Base-by-base conservation (phyloP, 2,797 vertebrate species). In the Hippoglossus hippoglossus region DNA sequence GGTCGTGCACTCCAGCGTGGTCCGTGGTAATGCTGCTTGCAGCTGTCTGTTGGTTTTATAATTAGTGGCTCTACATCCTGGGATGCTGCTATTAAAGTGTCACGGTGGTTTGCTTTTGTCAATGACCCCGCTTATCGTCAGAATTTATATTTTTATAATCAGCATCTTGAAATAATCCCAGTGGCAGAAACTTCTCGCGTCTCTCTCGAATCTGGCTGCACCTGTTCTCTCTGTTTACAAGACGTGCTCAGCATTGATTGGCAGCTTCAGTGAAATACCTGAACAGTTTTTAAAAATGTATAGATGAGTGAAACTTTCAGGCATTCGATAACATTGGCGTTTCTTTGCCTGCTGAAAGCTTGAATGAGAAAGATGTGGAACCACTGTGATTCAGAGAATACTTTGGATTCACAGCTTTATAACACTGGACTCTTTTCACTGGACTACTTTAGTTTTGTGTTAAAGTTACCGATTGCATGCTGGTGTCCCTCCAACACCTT, bases 371-470 rank as follows among this genome's bases (percentile, higher is more conserved):
- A 22, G 31, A 67, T 4, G 0, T 24, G 46, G 15, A 15, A 24
- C 15, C 41, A 28, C 19, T 19, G 28, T 39, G 15, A 8, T 19
- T 46, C 44, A 66, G 54, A 63, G 53, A 63, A 51, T 36, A 61
- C 59, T 67, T 80, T 41, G 21, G n/a, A 79, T 67, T 72, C 31
- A 47, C 10, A 2, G 0, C 52, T 75, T 73, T n/a, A 22, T 67
- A 49, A 78, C 53, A 28, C 24, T 16, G 24, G 16, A 21, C 54
- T 55, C 25, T 60, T 56, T 22, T 61, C 11, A 25, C 63, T 22
- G 22, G 36, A 52, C 18, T 61, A 15, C 61, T 10, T n/a, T 22
- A 59, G 31, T 73, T 60, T 62, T 13, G 55, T 65, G 67, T 52
- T 46, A 77, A 67, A 65, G 26, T 50, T 28, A n/a, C 44, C 31